phyloP scores from a whole-genome alignment of 1,140 invertebrate genomes.

The Eubasilissa regina region DNA sequence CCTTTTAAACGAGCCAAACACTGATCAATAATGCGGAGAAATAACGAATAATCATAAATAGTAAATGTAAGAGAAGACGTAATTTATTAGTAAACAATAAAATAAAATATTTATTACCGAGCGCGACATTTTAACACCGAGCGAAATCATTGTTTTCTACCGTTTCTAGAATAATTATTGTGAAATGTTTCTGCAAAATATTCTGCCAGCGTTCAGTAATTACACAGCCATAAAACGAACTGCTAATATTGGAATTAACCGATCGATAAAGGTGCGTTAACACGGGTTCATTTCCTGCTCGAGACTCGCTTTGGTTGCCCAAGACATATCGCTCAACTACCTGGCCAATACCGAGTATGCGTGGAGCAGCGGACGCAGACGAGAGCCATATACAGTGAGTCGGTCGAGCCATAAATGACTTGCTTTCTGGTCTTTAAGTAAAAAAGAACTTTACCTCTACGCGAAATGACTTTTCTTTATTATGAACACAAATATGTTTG shows the following conservation, averaged over 20 bases:
- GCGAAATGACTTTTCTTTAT: slow-evolving; percentile 21
- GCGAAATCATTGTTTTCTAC: too few relatives aligned
- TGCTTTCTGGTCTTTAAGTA: not conserved
- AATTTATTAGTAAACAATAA: too few relatives aligned
- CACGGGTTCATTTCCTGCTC: slow-evolving; percentile 2
- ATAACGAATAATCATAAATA: too few relatives aligned
- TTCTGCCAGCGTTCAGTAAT: not conserved
- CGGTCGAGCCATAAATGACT: not conserved
- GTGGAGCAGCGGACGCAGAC: not conserved
- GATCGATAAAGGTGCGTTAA: slow-evolving; percentile 8
- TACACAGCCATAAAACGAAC: not conserved
- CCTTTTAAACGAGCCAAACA: too few relatives aligned
- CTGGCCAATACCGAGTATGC: not conserved
- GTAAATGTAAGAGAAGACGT: too few relatives aligned
- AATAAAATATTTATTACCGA: too few relatives aligned
- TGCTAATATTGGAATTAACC: not conserved
- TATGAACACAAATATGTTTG: not conserved
- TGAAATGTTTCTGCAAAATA: not conserved
- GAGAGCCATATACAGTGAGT: not conserved
- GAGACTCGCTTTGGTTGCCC: not conserved
- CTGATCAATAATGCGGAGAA: too few relatives aligned
- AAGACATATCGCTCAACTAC: not conserved
- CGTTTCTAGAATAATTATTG: too few relatives aligned
- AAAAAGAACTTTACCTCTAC: slow-evolving; percentile 24
- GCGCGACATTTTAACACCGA: too few relatives aligned